Evolutionary conservation across 2,888 invertebrate species (phyloP).

Genomic region (Argynnis bischoffii): DNA sequence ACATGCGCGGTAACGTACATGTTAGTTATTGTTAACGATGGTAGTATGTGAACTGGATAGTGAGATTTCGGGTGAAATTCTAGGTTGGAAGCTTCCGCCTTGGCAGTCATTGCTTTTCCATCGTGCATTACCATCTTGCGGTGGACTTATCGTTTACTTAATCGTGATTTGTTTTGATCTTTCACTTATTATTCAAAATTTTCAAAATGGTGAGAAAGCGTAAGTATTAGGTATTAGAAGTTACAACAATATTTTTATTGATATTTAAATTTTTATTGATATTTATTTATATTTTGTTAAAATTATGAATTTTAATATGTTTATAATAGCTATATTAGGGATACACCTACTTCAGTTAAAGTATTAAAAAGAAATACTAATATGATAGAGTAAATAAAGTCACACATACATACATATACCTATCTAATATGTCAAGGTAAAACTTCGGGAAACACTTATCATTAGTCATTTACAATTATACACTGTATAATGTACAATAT

Average conservation of each 20-base stretch:
- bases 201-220: conserved; percentile 80
- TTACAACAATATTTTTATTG: too few relatives aligned
- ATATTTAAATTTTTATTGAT: too few relatives aligned
- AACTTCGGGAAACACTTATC: too few relatives aligned
- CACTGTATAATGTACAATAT: not conserved
- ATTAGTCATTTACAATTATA: too few relatives aligned
- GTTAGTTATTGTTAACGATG: conserved; percentile 48
- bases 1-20: conserved; percentile 18
- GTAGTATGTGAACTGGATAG: conserved; percentile 71
- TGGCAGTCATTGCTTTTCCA: conserved; percentile 73
- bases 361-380: too few relatives aligned
- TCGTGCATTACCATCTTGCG: conserved; percentile 71
- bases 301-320: too few relatives aligned
- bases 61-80: conserved; percentile 67
- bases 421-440: too few relatives aligned
- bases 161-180: conserved; percentile 86
- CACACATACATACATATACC: too few relatives aligned
- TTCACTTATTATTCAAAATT: conserved; percentile 85
- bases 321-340: too few relatives aligned
- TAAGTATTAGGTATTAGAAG: conserved; percentile 55
- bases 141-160: conserved; percentile 84
- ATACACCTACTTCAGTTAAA: too few relatives aligned
- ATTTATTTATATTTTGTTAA: too few relatives aligned
- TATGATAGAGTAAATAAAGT: too few relatives aligned
- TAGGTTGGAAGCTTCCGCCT: conserved; percentile 68